phyloP scores from a whole-genome alignment of 2,113 vertebrate genomes.

The Engystomops pustulosus region DNA sequence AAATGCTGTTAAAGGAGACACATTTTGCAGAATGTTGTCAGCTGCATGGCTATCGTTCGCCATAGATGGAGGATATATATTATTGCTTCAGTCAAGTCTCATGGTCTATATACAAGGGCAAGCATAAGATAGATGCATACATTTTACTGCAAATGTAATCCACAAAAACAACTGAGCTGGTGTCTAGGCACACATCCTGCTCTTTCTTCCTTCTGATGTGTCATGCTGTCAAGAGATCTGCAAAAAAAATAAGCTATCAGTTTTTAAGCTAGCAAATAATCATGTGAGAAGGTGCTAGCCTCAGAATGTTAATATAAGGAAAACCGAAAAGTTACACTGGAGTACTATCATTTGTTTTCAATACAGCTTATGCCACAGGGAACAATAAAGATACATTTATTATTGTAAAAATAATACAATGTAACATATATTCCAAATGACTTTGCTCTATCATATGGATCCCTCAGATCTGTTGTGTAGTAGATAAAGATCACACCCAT shows the following conservation, averaged over 20 bases:
- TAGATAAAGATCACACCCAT: constrained; percentile 81
- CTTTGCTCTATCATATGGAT: constrained; percentile 4
- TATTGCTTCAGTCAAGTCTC: constrained; percentile 97
- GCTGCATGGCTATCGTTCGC: constrained; percentile 99
- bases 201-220: constrained; percentile 75
- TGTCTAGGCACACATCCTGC: constrained; percentile 78
- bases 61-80: constrained; percentile 99
- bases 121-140: constrained; percentile 92
- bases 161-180: constrained; percentile 84
- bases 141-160: constrained; percentile 96
- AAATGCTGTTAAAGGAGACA: constrained; percentile 98
- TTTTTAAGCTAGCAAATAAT: constrained; percentile 78
- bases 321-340: constrained; percentile 74
- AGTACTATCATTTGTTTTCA: constrained; percentile 73
- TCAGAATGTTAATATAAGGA: constrained; percentile 74
- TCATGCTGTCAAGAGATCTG: constrained; percentile 82
- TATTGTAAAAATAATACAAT: neutral
- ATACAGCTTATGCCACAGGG: neutral
- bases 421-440: neutral
- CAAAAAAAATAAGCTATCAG: constrained; percentile 73
- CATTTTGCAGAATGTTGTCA: constrained; percentile 99
- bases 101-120: constrained; percentile 93
- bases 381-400: neutral
- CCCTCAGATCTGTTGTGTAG: constrained; percentile 63
- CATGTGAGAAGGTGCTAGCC: constrained; percentile 74